phyloP scores from a whole-genome alignment of 2,888 invertebrate genomes.

The Drosophila tripunctata region DNA sequence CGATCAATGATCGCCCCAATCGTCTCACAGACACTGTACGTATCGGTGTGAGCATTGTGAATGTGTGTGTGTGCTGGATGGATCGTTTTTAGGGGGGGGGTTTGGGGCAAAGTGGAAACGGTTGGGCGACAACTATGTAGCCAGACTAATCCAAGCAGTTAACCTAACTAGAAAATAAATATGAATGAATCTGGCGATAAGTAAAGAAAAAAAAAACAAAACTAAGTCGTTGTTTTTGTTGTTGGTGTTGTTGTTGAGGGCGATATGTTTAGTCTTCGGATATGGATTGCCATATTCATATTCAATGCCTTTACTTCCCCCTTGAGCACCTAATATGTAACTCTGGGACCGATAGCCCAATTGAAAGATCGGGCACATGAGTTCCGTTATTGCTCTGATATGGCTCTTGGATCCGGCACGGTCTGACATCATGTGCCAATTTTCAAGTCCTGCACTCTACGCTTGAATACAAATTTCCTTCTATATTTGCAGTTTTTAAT shows the following conservation, averaged over 20 bases:
- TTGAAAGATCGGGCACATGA: slow-evolving; percentile 70
- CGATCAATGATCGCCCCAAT: slow-evolving; percentile 22
- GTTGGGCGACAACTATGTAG: slow-evolving; percentile 64
- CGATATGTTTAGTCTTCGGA: slow-evolving; percentile 43
- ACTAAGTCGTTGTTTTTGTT: slow-evolving; percentile 41
- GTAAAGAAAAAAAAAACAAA: slow-evolving; percentile 31
- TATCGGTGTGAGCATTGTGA: slow-evolving; percentile 52
- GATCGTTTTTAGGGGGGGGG: slow-evolving; percentile 8
- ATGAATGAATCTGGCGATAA: slow-evolving; percentile 71
- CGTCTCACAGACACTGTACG: slow-evolving; percentile 63
- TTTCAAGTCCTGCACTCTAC: slow-evolving; percentile 15
- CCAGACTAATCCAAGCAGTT: slow-evolving; percentile 53
- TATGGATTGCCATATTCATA: slow-evolving; percentile 26
- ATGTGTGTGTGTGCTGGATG: slow-evolving; percentile 3
- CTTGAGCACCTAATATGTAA: slow-evolving; percentile 50
- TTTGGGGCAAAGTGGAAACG: slow-evolving; percentile 56
- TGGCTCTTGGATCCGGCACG: slow-evolving; percentile 26
- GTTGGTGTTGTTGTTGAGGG: slow-evolving; percentile 23
- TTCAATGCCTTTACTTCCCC: slow-evolving; percentile 38
- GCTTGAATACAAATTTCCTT: not conserved
- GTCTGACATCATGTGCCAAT: slow-evolving; percentile 34
- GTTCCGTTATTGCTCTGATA: slow-evolving; percentile 67
- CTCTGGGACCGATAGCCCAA: slow-evolving; percentile 61
- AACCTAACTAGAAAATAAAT: slow-evolving; percentile 57
- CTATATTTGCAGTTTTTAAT: not conserved